These are phyloP conservation scores for Umimayanthus chanpuru DNA, from an alignment of 92 coral and sea anemone species.

Conservation along the genomic window DNA sequence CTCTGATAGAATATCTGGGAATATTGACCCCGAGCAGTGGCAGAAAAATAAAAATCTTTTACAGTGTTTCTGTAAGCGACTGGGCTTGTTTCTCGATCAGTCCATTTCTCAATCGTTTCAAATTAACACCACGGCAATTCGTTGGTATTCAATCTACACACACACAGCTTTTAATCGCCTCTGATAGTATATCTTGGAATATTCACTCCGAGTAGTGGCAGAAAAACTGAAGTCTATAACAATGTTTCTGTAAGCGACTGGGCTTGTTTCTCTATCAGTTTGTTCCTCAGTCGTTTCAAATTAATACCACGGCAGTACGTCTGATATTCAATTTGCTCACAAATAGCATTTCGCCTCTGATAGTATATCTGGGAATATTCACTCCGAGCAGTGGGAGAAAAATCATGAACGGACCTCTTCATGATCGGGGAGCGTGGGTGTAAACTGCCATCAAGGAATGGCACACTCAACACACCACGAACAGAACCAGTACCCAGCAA, in stretches of 20 bases:
- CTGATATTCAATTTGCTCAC: conserved; percentile 25
- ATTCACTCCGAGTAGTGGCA: not conserved
- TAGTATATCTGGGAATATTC: conserved; percentile 25
- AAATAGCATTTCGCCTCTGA: conserved; percentile 23
- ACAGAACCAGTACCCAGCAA: too few relatives aligned
- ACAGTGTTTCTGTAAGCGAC: not conserved
- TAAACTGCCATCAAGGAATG: not conserved
- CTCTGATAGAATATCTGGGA: conserved; percentile 22
- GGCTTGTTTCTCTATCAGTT: not conserved
- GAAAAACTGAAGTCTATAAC: not conserved
- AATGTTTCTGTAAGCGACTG: not conserved
- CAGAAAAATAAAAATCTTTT: conserved; percentile 17
- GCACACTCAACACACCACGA: too few relatives aligned
- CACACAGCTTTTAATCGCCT: conserved; percentile 35
- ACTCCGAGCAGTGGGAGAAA: not conserved
- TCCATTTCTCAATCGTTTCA: conserved; percentile 16
- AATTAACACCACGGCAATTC: conserved; percentile 14
- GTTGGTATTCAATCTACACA: conserved; percentile 15
- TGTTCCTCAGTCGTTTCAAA: conserved; percentile 16
- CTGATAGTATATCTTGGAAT: conserved; percentile 20
- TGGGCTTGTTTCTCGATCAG: not conserved
- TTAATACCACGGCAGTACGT: conserved; percentile 17
- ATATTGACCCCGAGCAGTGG: not conserved
- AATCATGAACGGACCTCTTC: conserved; percentile 2
- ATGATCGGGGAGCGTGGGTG: not conserved